Evolutionary conservation across 2,797 vertebrate genomes (phyloP), one percentile per base, ranked within the genome.

Genomic region (Dromococcyx pavoninus): DNA sequence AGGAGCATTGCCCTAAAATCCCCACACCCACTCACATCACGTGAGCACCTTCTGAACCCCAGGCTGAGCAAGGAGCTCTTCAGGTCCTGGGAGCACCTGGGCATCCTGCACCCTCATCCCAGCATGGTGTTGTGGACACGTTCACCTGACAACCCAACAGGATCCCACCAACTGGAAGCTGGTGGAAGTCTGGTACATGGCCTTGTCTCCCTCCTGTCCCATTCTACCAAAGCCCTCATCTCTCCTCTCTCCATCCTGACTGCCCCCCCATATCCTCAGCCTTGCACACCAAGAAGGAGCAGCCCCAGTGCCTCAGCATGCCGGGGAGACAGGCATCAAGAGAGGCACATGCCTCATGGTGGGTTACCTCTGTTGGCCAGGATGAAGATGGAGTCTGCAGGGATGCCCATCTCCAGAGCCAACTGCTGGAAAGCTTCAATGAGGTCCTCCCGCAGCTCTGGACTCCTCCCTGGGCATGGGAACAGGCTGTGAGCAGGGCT

Each of bases 361-460:
- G 13, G 2, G 11, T 96, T 96, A 99, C 99, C 99, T 98, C 97
- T 98, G 96, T 99, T 94, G 25, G 96, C 53, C 90, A 98, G 94
- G 15, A 97, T 96, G 77, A 98, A 90, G 58, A 99, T 97, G 53
- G 96, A 87, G 41, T 98, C 97, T 0, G 97, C 89, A 0, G 94
- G 94, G 89, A 99, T 98, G 48, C 98, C 98, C 88, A 98, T 97
- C 11, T 98, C 91, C 91, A 96, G 91, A 76, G 97, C 98, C 56
- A 99, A 95, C 44, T 97, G 97, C 93, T 96, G 98, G 96, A 99
- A 99, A 61, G 98, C 98, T 1, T 98, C 97, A n/a, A 98, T 71
- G 69, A 99, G 96, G 3, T 97, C 97, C 11, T 97, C 94, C 28
- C 98, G 97, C 86, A 99, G 96, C 53, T 97, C 81, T 0, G 88